phyloP scores from a whole-genome alignment of 2,888 invertebrate species.

The Cheilosia pagana region DNA sequence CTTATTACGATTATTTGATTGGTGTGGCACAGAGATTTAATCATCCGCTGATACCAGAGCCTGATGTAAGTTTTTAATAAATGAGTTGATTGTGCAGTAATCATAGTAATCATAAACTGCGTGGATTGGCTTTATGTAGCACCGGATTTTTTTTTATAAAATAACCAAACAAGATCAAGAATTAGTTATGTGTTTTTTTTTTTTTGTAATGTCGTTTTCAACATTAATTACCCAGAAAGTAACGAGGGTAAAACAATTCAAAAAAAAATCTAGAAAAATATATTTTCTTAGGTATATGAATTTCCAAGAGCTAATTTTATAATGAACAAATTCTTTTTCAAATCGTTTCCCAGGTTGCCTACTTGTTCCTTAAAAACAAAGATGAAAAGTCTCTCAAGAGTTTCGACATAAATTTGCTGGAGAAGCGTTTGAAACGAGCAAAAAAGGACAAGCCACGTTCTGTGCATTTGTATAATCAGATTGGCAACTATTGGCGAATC shows the following conservation, averaged over 20 bases:
- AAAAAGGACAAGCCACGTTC: conserved; percentile 93
- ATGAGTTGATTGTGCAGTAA: background rate
- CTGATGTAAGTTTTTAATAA: conserved; percentile 84
- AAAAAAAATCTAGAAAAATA: no score
- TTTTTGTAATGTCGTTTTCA: background rate
- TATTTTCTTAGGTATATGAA: no score
- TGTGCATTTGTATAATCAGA: conserved; percentile 93
- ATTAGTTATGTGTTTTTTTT: background rate
- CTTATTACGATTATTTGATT: conserved; percentile 94
- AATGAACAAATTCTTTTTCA: background rate
- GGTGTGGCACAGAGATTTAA: conserved; percentile 92
- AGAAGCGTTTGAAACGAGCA: conserved; percentile 89
- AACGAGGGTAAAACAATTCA: no score
- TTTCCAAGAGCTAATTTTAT: no score
- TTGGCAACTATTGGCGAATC: conserved; percentile 96
- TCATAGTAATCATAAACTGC: background rate
- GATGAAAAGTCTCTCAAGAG: conserved; percentile 85
- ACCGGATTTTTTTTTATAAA: no score
- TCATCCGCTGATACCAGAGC: conserved; percentile 93
- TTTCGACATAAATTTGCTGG: conserved; percentile 90
- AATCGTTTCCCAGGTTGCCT: conserved; percentile 85
- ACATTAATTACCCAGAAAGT: no score
- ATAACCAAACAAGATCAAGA: no score
- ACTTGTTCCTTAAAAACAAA: conserved; percentile 88
- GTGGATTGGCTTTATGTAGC: background rate